Evolutionary conservation across 2,113 vertebrate genomes (phyloP).

Genomic region (Willisornis vidua): DNA sequence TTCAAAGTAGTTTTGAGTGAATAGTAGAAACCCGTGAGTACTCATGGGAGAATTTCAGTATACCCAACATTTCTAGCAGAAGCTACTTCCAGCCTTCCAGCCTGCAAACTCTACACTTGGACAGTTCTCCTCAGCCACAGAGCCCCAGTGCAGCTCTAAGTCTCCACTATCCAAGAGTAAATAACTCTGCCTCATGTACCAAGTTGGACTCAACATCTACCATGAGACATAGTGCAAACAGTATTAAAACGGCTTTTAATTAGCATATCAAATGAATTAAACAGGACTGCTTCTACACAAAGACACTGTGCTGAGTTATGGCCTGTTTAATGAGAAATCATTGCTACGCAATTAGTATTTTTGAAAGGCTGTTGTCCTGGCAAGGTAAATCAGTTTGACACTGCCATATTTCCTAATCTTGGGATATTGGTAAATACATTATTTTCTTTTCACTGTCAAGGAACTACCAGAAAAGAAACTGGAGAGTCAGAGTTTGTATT

Average conservation of each 20-base stretch:
- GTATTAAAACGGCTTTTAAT: background rate
- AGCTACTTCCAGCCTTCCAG: background rate
- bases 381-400: background rate
- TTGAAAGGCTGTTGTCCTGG: background rate
- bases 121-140: background rate
- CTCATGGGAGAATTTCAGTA: fast-evolving
- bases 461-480: background rate
- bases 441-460: background rate
- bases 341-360: background rate
- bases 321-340: background rate
- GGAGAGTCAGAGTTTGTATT: background rate
- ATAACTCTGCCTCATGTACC: background rate
- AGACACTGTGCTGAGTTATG: background rate
- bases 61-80: background rate
- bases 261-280: background rate
- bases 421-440: background rate
- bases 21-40: background rate
- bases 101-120: background rate
- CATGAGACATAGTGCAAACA: background rate
- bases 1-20: background rate
- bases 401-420: background rate
- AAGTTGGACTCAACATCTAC: background rate
- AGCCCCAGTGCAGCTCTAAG: background rate
- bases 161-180: background rate
- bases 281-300: background rate